Base-by-base conservation (phyloP, 2,797 vertebrate genomes). In the Somateria mollissima region DNA sequence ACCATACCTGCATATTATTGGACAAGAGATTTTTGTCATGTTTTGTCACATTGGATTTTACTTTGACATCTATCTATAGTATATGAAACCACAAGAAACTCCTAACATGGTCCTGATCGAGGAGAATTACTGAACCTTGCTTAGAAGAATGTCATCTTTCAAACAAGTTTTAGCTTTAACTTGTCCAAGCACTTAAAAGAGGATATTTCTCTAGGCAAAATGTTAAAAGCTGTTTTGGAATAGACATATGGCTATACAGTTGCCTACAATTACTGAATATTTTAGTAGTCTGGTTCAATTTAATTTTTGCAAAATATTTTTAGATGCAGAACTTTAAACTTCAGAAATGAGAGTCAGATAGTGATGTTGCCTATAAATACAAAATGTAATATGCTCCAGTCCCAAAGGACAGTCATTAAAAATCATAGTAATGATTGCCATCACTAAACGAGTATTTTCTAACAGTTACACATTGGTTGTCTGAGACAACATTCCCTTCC, bases 121-220 rank as follows among this genome's bases (percentile, higher is more conserved):
- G 87, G 32, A 95, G 75, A 96, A 97, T 92, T 91, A 62, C 2
- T 67, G 94, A 96, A 96, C 61, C 25, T 90, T 87, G 45, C 60
- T 92, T n/a, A 78, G 54, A 90, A 96, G 88, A 97, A 93, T 69
- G 78, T 61, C 36, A 92, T 90, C 80, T 96, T 96, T 78, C 80
- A 96, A 96, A 95, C 45, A 96, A 96, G 64, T 92, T 96, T 97
- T 94, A 95, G 43, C 89, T 95, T 91, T 91, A 95, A 91, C 80
- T 96, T 96, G 91, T 94, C 95, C 74, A 97, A 97, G 87, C 32
- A 91, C 90, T 96, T 96, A 77, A 92, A 70, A 96, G 76, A 96
- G 60, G 77, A 93, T 90, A 91, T 96, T 82, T 93, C 96, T 96
- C 61, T 41, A 95, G 90, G 95, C 91, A 97, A 95, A 90, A 77